phyloP scores from a whole-genome alignment of 2,888 invertebrate genomes.

The Volucella inanis region DNA sequence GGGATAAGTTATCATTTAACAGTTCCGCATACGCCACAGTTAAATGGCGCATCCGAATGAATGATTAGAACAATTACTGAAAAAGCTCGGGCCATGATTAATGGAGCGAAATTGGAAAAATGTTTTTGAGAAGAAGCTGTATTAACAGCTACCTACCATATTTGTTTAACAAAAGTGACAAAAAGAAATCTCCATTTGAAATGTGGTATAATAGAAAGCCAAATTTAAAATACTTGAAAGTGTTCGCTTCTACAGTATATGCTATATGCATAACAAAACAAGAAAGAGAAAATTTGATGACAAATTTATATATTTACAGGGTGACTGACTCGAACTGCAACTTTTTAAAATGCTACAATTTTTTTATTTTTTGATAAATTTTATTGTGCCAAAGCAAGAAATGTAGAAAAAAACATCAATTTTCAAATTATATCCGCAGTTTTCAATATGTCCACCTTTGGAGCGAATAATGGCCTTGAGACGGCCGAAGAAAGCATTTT shows the following conservation, averaged over 20 bases:
- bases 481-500: no score
- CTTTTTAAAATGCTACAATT: no score
- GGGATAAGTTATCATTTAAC: conserved; percentile 79
- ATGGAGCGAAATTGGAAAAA: conserved; percentile 77
- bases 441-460: no score
- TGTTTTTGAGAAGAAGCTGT: conserved; percentile 80
- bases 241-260: conserved; percentile 47
- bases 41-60: conserved; percentile 80
- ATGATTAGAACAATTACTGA: conserved; percentile 79
- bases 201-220: conserved; percentile 72
- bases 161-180: conserved; percentile 78
- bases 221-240: conserved; percentile 38
- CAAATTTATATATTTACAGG: no score
- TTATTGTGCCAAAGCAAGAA: no score
- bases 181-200: conserved; percentile 79
- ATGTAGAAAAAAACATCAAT: no score
- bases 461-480: no score
- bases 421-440: no score
- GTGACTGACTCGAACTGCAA: no score
- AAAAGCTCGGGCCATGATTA: conserved; percentile 79
- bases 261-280: conserved; percentile 29
- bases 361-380: no score
- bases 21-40: conserved; percentile 79
- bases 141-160: conserved; percentile 79
- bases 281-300: conserved; percentile 37